These are phyloP conservation scores for Cynodonichthys magdalenae DNA, from an alignment of 2,797 vertebrate genomes.

Conservation along the genomic window DNA sequence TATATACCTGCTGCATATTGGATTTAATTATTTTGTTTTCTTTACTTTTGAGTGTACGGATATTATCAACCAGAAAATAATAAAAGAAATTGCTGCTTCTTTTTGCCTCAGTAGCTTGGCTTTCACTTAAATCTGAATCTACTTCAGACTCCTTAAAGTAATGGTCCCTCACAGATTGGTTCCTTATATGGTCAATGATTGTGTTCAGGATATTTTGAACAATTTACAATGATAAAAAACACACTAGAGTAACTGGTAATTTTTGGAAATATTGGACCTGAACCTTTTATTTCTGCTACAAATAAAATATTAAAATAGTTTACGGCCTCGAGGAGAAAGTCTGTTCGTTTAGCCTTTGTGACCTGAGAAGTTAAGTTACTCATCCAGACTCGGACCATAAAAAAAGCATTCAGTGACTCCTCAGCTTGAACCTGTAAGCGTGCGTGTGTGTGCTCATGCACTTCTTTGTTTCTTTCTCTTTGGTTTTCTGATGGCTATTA, in stretches of 20 bases:
- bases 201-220: not conserved
- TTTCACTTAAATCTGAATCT: not conserved
- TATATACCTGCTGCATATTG: too few species aligned
- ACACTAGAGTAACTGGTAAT: not conserved
- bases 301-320: not conserved
- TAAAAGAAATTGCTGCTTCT: too few species aligned
- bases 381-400: conserved; percentile 5
- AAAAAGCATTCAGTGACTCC: conserved; percentile 34
- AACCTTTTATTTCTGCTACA: too few species aligned
- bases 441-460: conserved; percentile 33
- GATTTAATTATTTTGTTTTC: too few species aligned
- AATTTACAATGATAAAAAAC: not conserved
- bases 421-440: conserved; percentile 8
- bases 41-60: too few species aligned
- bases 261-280: too few species aligned
- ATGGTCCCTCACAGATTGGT: not conserved
- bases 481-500: conserved; percentile 73
- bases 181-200: not conserved
- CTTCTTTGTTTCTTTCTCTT: conserved; percentile 75
- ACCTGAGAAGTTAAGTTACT: conserved; percentile 12
- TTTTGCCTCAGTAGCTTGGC: not conserved
- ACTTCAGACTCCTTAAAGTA: not conserved
- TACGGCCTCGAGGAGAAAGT: not conserved
- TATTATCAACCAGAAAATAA: too few species aligned
- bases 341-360: conserved; percentile 1